Percentiles rank a stretch among this genome's conserved stretches.
These are phyloP conservation scores for Tychaedon coryphoeus DNA, from an alignment of 2,113 vertebrate species.

Conservation along the genomic window DNA sequence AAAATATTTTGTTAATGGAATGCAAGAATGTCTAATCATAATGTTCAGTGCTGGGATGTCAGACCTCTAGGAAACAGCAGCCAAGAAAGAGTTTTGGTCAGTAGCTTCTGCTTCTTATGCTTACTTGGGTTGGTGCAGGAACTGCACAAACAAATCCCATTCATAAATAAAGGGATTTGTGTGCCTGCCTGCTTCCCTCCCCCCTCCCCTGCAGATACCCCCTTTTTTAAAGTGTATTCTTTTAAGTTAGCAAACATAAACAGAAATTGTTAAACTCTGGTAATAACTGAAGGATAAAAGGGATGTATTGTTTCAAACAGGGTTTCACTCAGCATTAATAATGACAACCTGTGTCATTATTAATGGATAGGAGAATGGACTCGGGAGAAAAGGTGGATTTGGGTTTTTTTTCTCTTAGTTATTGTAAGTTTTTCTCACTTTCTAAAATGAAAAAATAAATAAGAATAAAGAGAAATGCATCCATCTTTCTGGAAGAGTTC, in stretches of 20 bases:
- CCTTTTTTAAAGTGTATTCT: not conserved
- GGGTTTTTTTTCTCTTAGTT: not conserved
- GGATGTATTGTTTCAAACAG: not conserved
- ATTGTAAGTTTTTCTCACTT: not conserved
- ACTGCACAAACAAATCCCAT: conserved; percentile 4
- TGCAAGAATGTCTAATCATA: not conserved
- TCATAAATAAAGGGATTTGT: conserved; percentile 14
- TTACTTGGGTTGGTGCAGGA: not conserved
- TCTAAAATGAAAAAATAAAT: not conserved
- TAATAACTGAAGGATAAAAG: not conserved
- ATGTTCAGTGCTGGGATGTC: not conserved
- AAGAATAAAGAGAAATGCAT: not conserved
- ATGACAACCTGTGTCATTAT: not conserved
- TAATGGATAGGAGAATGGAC: not conserved
- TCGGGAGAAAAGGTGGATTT: accelerated
- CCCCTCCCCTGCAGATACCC: not conserved
- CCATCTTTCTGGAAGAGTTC: not conserved
- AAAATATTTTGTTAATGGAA: conserved; percentile 15
- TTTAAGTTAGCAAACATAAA: not conserved
- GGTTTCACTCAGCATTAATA: not conserved
- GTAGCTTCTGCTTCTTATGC: not conserved
- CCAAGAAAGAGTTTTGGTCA: not conserved
- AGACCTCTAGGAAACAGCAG: not conserved
- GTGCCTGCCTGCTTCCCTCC: not conserved
- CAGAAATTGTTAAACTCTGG: conserved; percentile 1